Evolutionary conservation across 1,140 invertebrate species (phyloP).

Genomic region (Bombus difficillimus): DNA sequence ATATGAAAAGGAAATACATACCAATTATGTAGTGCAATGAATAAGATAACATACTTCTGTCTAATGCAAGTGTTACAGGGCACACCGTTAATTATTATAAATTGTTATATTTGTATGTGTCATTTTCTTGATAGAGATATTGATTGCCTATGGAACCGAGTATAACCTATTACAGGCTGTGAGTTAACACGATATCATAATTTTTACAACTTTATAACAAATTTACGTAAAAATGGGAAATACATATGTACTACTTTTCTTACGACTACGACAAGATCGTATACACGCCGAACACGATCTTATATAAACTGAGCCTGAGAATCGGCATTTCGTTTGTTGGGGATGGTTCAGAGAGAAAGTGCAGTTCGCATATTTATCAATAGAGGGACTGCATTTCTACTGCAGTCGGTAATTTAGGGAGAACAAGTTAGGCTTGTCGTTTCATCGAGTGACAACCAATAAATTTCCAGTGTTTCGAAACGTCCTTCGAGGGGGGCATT

Average conservation of each 20-base stretch:
- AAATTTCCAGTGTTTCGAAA: constrained; percentile 9
- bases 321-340: constrained; percentile 24
- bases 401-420: constrained; percentile 44
- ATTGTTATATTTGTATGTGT: neutral
- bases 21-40: neutral
- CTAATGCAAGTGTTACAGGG: neutral
- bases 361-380: constrained; percentile 24
- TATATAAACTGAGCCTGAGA: constrained; percentile 31
- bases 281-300: constrained; percentile 26
- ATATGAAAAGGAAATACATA: neutral
- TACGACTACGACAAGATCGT: neutral
- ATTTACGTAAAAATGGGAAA: neutral
- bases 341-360: constrained; percentile 7
- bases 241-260: neutral
- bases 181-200: neutral
- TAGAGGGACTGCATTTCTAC: constrained; percentile 34
- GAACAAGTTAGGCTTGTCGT: neutral
- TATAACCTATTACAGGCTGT: constrained; percentile 5
- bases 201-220: neutral
- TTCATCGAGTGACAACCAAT: neutral
- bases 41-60: neutral
- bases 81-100: neutral
- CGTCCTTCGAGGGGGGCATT: constrained; percentile 18
- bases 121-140: constrained; percentile 8
- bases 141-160: neutral